Evolutionary conservation across 2,797 vertebrate genomes (phyloP), one percentile per base, ranked within the genome.

Genomic region (Leontopithecus rosalia): DNA sequence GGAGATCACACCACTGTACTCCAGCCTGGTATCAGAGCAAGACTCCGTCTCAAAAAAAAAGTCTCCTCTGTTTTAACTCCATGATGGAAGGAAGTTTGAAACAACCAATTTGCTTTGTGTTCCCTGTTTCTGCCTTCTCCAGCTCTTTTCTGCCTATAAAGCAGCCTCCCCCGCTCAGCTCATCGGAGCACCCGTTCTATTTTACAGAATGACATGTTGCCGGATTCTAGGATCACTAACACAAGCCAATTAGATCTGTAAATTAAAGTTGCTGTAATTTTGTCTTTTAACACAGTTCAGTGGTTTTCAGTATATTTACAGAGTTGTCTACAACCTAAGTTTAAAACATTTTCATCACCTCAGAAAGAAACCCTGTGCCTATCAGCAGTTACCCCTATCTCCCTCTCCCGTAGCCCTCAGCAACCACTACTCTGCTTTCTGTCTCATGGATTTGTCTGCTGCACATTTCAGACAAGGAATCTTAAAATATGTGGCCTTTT

Each of bases 321-420:
- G 50, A 79, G 9, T 9, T 50, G 58, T 24, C 19, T 17, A 36
- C 12, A 36, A 22, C 33, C 26, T 52, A 50, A 58, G 6, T n/a
- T 15, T 57, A 50, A 46, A 58, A 15, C 28, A 41, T 43, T 58
- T 48, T n/a, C 64, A n/a, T 46, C 15, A 30, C 26, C 58, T 24
- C 6, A 2, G 41, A 26, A 33, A 55, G 79, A 70, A 85, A 58
- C 14, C 43, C n/a, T 13, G 4, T 17, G 61, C n/a, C 61, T 43
- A 28, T 2, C 0, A 1, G 61, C 11, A 28, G 19, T 48, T 9
- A 2, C 7, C 0, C 41, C n/a, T 10, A 8, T 7, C n/a, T 57
- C 8, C 30, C 33, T 30, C 4, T 22, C 28, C 43, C 9, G 52
- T 9, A 10, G 36, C 20, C 43, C 64, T 19, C 13, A 19, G 7